These are phyloP conservation scores for Orius laevigatus DNA, from an alignment of 1,140 invertebrate genomes.

Conservation along the genomic window DNA sequence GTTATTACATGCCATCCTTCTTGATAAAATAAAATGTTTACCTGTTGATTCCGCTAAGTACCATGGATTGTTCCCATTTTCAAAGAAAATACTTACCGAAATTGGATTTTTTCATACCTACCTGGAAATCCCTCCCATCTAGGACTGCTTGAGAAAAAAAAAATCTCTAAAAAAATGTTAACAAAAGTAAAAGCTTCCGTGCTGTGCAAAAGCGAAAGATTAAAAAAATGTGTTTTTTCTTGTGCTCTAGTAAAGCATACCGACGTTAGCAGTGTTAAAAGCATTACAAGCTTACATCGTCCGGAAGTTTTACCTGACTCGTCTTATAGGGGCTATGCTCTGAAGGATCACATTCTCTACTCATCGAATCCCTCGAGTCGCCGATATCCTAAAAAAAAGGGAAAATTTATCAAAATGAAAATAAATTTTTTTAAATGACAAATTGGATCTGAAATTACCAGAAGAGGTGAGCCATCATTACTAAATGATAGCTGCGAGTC, in stretches of 20 bases:
- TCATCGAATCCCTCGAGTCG: conserved; percentile 20
- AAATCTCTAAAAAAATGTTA: too few species aligned
- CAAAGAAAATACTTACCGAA: too few species aligned
- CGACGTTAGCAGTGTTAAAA: background rate
- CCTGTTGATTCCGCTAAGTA: too few species aligned
- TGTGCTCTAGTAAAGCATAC: too few species aligned
- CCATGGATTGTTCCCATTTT: too few species aligned
- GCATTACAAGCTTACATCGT: background rate
- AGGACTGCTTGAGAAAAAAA: too few species aligned
- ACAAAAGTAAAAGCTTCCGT: background rate
- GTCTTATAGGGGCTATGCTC: conserved; percentile 13
- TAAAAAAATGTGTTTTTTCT: background rate
- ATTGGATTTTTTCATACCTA: too few species aligned
- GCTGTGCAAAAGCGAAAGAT: conserved; percentile 1
- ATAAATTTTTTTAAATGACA: background rate
- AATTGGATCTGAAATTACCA: conserved; percentile 26
- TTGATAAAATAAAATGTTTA: too few species aligned
- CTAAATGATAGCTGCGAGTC: conserved; percentile 58
- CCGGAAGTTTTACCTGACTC: conserved; percentile 17
- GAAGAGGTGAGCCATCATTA: conserved; percentile 50
- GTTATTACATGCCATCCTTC: too few species aligned
- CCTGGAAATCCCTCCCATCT: too few species aligned
- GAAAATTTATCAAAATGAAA: background rate
- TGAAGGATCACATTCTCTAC: conserved; percentile 16
- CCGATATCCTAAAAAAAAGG: conserved; percentile 19